Conservation (phyloP, 2,888 invertebrate species). For the Microctonus hyperodae region DNA sequence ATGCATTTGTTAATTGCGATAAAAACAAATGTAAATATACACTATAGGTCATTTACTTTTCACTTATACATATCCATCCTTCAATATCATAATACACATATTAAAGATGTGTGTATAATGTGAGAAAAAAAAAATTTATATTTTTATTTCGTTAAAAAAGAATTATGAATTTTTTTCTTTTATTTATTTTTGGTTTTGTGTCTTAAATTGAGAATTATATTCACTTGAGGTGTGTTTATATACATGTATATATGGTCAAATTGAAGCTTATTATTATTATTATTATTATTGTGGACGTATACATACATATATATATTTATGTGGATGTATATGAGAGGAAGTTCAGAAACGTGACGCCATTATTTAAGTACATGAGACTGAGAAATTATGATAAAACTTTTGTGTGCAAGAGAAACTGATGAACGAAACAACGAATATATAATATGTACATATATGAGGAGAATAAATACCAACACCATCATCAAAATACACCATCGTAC, state of each 20-base stretch:
- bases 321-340: slow-evolving; percentile 56
- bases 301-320: slow-evolving; percentile 33
- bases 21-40: slow-evolving; percentile 13
- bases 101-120: neutral
- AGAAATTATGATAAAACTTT: slow-evolving; percentile 31
- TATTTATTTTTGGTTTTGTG: neutral
- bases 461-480: slow-evolving; percentile 13
- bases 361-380: slow-evolving; percentile 46
- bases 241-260: slow-evolving; percentile 13
- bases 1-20: slow-evolving; percentile 6
- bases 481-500: neutral
- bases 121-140: neutral
- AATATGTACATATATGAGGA: slow-evolving; percentile 22
- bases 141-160: neutral
- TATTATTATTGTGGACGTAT: slow-evolving; percentile 55
- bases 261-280: too few relatives aligned
- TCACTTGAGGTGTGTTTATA: neutral
- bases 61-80: neutral
- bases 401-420: slow-evolving; percentile 25
- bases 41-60: neutral
- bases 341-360: slow-evolving; percentile 58
- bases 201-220: slow-evolving; percentile 2
- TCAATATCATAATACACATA: neutral
- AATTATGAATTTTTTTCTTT: neutral
- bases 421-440: slow-evolving; percentile 16